phyloP scores from a whole-genome alignment of 2,888 invertebrate genomes.

The Melieria omissa region DNA sequence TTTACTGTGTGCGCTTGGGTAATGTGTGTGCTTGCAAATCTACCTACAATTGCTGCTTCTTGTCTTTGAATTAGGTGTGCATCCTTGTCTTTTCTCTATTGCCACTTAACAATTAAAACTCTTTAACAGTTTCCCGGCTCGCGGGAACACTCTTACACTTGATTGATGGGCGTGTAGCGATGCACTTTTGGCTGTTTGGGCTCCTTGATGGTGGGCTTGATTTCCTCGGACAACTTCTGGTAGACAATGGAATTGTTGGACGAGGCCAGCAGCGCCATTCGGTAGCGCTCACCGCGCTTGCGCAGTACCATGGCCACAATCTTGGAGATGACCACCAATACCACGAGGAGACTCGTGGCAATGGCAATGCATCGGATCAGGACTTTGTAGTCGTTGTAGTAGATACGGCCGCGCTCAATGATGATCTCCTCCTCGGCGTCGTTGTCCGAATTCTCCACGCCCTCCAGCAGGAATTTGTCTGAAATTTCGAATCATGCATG shows the following conservation, averaged over 20 bases:
- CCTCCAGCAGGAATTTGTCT: constrained; percentile 55
- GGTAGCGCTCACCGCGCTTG: constrained; percentile 68
- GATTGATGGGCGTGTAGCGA: constrained; percentile 73
- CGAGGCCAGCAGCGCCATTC: constrained; percentile 65
- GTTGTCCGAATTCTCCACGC: constrained; percentile 51
- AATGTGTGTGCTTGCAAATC: too few relatives aligned
- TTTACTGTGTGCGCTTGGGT: too few relatives aligned
- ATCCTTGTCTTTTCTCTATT: too few relatives aligned
- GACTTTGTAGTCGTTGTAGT: constrained; percentile 68
- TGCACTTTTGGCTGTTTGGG: constrained; percentile 75
- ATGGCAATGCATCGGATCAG: constrained; percentile 71
- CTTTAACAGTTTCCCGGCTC: too few relatives aligned
- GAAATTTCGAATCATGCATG: constrained; percentile 20
- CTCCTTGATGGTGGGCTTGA: constrained; percentile 70
- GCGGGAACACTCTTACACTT: constrained; percentile 58
- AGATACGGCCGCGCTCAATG: constrained; percentile 65
- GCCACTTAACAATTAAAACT: too few relatives aligned
- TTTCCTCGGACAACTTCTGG: constrained; percentile 82
- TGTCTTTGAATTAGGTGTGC: too few relatives aligned
- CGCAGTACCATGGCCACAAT: constrained; percentile 69
- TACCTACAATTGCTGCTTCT: too few relatives aligned
- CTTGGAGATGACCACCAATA: constrained; percentile 70
- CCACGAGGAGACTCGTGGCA: constrained; percentile 71
- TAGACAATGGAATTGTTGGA: constrained; percentile 73
- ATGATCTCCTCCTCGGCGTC: constrained; percentile 61